Evolutionary conservation across 2,113 vertebrate species (phyloP).

Genomic region (Heptranchias perlo): DNA sequence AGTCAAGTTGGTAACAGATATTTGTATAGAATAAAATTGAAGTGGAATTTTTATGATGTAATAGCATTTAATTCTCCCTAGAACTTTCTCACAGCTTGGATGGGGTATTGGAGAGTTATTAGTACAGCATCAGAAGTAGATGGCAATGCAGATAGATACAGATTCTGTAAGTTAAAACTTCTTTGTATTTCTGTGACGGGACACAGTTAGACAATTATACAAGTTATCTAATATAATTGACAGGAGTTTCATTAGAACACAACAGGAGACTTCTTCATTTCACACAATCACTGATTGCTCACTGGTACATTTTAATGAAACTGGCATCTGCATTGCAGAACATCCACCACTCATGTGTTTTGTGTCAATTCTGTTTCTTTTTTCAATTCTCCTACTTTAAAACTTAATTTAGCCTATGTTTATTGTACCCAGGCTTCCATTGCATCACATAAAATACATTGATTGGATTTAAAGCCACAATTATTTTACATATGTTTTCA

Average conservation of each 20-base stretch:
- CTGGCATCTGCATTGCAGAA: background rate
- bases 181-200: background rate
- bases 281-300: background rate
- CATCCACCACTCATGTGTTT: background rate
- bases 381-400: background rate
- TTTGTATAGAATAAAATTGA: no score
- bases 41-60: no score
- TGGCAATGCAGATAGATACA: background rate
- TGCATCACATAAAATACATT: background rate
- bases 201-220: background rate
- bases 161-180: background rate
- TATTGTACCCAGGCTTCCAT: background rate
- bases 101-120: no score
- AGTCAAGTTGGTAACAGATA: no score
- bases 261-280: background rate
- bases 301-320: background rate
- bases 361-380: background rate
- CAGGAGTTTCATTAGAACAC: no score
- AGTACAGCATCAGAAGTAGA: no score
- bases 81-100: no score
- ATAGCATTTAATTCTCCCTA: no score
- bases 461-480: background rate
- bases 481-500: background rate
- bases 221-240: background rate
- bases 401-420: background rate